Conservation (phyloP, 2,113 vertebrate species). For the Micronycteris hirsuta region DNA sequence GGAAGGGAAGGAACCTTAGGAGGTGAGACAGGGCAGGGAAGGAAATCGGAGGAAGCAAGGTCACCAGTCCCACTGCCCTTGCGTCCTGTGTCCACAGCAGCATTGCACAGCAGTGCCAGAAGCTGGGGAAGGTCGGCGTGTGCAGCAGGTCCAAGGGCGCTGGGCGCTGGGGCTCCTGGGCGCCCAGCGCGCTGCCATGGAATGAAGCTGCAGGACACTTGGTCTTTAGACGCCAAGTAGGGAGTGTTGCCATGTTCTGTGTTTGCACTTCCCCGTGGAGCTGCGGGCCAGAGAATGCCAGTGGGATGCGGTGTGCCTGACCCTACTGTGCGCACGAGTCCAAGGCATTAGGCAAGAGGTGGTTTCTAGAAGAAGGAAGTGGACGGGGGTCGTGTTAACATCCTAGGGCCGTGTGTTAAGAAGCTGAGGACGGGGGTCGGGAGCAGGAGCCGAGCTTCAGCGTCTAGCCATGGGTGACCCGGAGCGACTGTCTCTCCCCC, state of each 20-base stretch:
- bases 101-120: not conserved
- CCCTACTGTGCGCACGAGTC: constrained; percentile 70
- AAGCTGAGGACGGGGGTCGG: constrained; percentile 73
- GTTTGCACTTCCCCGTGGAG: constrained; percentile 62
- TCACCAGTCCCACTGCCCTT: constrained; percentile 69
- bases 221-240: constrained; percentile 63
- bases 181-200: constrained; percentile 60
- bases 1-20: constrained; percentile 74
- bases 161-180: not conserved
- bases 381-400: constrained; percentile 63
- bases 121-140: not conserved
- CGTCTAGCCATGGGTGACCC: constrained; percentile 93
- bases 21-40: constrained; percentile 67
- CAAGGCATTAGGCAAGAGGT: constrained; percentile 69
- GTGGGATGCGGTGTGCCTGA: constrained; percentile 45
- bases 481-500: constrained; percentile 87
- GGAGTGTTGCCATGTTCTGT: constrained; percentile 53
- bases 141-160: constrained; percentile 34
- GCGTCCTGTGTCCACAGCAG: not conserved
- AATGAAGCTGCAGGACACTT: constrained; percentile 43
- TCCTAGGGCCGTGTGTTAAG: constrained; percentile 74
- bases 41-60: constrained; percentile 61
- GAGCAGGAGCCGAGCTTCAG: constrained; percentile 80
- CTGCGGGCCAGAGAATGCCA: constrained; percentile 72
- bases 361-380: constrained; percentile 67